phyloP scores from a whole-genome alignment of 2,797 vertebrate species.

The Macropus fuliginosus region DNA sequence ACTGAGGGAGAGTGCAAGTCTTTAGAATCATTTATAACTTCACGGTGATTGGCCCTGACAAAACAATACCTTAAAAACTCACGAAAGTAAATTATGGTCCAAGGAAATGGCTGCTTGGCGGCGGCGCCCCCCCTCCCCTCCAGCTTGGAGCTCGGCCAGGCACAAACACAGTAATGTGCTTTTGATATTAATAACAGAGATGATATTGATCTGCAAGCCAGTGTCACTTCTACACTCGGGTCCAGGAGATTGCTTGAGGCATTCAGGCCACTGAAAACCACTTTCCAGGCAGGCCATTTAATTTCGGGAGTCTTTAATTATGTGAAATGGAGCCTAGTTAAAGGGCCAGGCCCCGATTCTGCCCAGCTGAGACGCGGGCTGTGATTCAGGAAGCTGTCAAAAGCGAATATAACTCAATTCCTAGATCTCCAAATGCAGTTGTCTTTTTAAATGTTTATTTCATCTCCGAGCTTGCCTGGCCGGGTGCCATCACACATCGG shows the following conservation, averaged over 20 bases:
- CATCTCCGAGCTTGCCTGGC: slow-evolving; percentile 82
- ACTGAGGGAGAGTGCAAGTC: slow-evolving; percentile 90
- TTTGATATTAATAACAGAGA: slow-evolving; percentile 99
- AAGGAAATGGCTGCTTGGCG: slow-evolving; percentile 92
- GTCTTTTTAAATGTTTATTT: slow-evolving; percentile 84
- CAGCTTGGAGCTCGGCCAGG: slow-evolving; percentile 92
- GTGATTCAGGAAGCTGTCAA: slow-evolving; percentile 87
- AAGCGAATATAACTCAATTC: slow-evolving; percentile 86
- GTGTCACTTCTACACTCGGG: slow-evolving; percentile 87
- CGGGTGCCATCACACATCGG: slow-evolving; percentile 81
- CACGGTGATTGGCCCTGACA: slow-evolving; percentile 99
- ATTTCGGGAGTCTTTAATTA: slow-evolving; percentile 97
- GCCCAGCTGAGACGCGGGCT: slow-evolving; percentile 81
- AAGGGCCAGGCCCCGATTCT: slow-evolving; percentile 85
- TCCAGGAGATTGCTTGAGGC: slow-evolving; percentile 92
- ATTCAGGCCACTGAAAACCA: slow-evolving; percentile 95
- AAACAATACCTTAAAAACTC: slow-evolving; percentile 99
- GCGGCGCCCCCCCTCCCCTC: slow-evolving; percentile 85
- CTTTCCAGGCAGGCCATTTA: slow-evolving; percentile 96
- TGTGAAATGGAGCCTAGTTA: slow-evolving; percentile 93
- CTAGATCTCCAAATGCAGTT: slow-evolving; percentile 82
- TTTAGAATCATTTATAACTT: slow-evolving; percentile 97
- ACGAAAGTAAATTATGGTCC: slow-evolving; percentile 99
- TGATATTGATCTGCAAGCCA: slow-evolving; percentile 95
- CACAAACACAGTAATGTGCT: slow-evolving; percentile 98